Conservation (phyloP, 2,797 vertebrate species). For the Brotula barbata region DNA sequence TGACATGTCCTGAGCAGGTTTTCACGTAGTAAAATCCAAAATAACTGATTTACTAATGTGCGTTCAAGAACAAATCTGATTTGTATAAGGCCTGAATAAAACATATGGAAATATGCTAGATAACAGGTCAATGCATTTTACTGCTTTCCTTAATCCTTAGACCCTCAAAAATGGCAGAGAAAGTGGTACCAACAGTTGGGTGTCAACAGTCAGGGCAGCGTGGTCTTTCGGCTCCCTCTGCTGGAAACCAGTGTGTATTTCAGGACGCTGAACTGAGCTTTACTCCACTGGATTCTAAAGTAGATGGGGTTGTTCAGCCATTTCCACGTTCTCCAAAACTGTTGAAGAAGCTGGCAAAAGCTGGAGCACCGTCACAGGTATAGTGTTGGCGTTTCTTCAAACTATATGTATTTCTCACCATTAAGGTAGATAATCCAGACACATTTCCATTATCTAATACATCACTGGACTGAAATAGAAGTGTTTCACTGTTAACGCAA, state of each 20-base stretch:
- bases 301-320: constrained; percentile 52
- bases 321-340: constrained; percentile 75
- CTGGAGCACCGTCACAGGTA: constrained; percentile 54
- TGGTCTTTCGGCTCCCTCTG: constrained; percentile 19
- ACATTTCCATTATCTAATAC: too few relatives aligned
- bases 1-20: neutral
- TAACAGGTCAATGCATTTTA: neutral
- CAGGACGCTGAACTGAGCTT: constrained; percentile 35
- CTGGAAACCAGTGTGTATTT: constrained; percentile 4
- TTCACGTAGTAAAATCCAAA: constrained; percentile 8
- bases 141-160: constrained; percentile 6
- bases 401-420: too few relatives aligned
- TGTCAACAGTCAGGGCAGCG: neutral
- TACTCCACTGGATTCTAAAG: constrained; percentile 33
- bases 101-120: accelerated
- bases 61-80: neutral
- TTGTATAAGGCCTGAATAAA: neutral
- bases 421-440: too few relatives aligned
- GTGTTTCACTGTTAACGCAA: too few relatives aligned
- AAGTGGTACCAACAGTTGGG: constrained; percentile 2
- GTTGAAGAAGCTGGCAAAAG: constrained; percentile 44
- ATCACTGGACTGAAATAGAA: too few relatives aligned
- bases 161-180: constrained; percentile 65
- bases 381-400: too few relatives aligned
- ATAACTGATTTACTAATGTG: constrained; percentile 17